Percentiles rank a stretch among this genome's conserved stretches.
Conservation (phyloP, 2,888 invertebrate species). For the Ophion costatus region DNA sequence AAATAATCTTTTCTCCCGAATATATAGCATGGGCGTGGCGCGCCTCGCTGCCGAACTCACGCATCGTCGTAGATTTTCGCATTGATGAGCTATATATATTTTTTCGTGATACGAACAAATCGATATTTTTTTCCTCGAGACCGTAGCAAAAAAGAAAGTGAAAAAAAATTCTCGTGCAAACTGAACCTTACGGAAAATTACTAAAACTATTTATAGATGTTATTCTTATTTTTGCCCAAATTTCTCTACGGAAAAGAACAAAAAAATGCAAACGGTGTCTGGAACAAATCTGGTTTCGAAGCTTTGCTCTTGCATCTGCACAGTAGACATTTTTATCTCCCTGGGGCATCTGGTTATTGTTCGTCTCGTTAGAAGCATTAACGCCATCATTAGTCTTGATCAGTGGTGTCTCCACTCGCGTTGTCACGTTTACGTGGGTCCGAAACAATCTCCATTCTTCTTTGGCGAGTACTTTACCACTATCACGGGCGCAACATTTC, state of each 20-base stretch:
- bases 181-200: not conserved
- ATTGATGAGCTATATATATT: not conserved
- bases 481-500: not conserved
- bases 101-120: not conserved
- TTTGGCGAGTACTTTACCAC: constrained; percentile 24
- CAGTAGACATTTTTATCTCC: not conserved
- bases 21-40: constrained; percentile 60
- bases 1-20: constrained; percentile 65
- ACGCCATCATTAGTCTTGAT: constrained; percentile 79
- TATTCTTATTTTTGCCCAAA: not conserved
- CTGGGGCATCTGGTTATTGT: constrained; percentile 74
- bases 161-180: too few species aligned
- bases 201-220: not conserved
- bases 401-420: constrained; percentile 69
- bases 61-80: constrained; percentile 60
- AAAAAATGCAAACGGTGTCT: not conserved
- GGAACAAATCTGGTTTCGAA: not conserved
- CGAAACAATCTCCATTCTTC: constrained; percentile 47
- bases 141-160: not conserved
- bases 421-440: constrained; percentile 45
- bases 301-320: too few species aligned
- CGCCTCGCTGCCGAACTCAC: constrained; percentile 28
- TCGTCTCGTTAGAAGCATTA: constrained; percentile 79
- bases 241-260: not conserved
- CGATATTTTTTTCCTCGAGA: not conserved